Conservation (phyloP, 2,113 vertebrate species). For the Caracal caracal region DNA sequence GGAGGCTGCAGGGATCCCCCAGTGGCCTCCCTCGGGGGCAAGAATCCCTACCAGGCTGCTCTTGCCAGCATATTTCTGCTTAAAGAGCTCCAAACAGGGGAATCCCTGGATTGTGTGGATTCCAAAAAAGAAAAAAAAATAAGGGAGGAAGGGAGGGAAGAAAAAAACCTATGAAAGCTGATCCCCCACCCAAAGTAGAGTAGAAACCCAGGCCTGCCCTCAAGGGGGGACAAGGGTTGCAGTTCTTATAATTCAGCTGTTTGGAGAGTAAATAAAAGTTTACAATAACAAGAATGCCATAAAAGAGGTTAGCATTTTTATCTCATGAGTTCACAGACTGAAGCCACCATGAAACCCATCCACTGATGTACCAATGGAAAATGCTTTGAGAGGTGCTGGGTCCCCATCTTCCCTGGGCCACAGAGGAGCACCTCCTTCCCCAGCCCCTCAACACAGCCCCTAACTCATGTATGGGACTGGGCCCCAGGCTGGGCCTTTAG, state of each 20-base stretch:
- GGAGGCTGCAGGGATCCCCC: background rate
- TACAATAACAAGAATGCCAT: background rate
- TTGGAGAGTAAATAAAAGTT: background rate
- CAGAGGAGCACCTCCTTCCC: background rate
- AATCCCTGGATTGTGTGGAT: constrained; percentile 12
- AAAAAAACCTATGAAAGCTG: background rate
- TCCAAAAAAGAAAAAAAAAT: constrained; percentile 28
- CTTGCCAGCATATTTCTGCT: constrained; percentile 12
- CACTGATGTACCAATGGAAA: background rate
- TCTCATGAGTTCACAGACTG: background rate
- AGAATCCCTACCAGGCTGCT: background rate
- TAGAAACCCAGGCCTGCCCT: background rate
- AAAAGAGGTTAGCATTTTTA: background rate
- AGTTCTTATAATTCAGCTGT: background rate
- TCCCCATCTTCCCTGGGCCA: background rate
- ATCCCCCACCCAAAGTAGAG: background rate
- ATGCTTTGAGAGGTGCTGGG: background rate
- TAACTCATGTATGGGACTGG: background rate
- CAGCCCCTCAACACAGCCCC: accelerated
- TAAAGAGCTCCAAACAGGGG: constrained; percentile 19
- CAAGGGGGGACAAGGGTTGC: background rate
- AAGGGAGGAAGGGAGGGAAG: background rate
- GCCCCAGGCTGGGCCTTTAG: background rate
- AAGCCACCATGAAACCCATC: background rate
- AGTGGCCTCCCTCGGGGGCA: background rate